These are phyloP conservation scores for Bolinopsis microptera DNA, from an alignment of 37 sponge, comb jelly and placozoan species.

Conservation along the genomic window DNA sequence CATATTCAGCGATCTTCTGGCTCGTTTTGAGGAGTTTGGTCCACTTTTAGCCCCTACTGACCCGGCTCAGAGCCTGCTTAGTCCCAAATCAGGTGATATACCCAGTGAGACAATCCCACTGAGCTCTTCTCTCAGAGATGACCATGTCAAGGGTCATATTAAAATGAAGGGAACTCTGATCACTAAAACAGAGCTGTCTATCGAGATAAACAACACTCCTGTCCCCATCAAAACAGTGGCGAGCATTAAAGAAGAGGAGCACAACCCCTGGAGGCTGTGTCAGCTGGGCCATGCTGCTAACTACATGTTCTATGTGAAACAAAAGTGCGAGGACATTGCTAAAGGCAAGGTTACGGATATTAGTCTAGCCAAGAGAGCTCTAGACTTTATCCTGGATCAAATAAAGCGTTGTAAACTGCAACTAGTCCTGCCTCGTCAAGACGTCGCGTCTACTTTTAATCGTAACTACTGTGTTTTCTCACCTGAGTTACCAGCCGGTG, in stretches of 20 bases:
- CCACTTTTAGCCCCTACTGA: background rate
- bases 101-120: constrained; percentile 25
- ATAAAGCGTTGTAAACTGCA: constrained; percentile 33
- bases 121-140: constrained; percentile 21
- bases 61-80: background rate
- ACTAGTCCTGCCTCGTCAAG: background rate
- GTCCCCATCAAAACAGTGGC: constrained; percentile 25
- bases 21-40: background rate
- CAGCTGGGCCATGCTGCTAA: constrained; percentile 44
- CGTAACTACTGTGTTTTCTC: constrained; percentile 15
- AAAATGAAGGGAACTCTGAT: constrained; percentile 43
- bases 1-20: background rate
- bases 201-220: constrained; percentile 49
- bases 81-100: background rate
- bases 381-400: background rate
- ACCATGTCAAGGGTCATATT: constrained; percentile 46
- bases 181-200: constrained; percentile 23
- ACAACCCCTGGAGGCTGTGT: constrained; percentile 32
- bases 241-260: constrained; percentile 17
- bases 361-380: background rate
- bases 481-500: constrained; percentile 15
- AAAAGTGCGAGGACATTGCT: background rate
- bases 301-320: constrained; percentile 1
- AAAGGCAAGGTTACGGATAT: background rate
- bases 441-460: background rate